Base-by-base conservation (phyloP, 2,113 vertebrate species). In the Ailuropoda melanoleuca region DNA sequence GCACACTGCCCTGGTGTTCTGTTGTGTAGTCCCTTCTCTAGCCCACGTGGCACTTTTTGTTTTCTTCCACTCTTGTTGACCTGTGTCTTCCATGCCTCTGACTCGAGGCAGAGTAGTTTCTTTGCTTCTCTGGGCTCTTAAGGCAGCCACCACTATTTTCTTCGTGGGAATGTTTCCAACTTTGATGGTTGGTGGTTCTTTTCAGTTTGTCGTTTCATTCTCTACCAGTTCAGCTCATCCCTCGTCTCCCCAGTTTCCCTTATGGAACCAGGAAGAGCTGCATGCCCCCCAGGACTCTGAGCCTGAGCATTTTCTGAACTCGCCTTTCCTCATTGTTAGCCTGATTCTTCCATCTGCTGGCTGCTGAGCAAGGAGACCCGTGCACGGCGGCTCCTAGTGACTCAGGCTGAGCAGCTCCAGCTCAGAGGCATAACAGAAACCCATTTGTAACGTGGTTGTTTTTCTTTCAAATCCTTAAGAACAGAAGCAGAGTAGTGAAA, bases 341-440 rank as follows among this genome's bases (percentile, higher is more conserved):
- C 34, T 29, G 48, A 62, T 87, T 77, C 87, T 97, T 92, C 97
- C 87, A 88, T 92, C 85, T 93, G 48, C 90, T 82, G 96, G 89
- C 86, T 83, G 83, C 87, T 70, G 88, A 93, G 92, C 78, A 58
- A 92, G 83, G 75, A 96, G 90, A 90, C 21, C 53, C 56, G 18
- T 0, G 23, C 87, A 43, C 9, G 83, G 74, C 53, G 31, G 95
- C 88, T 81, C 68, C 75, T 56, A 85, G 77, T 98, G 97, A 97
- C 90, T 98, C 97, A 97, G 87, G 81, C 93, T 87, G 93, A 94
- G 53, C 93, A 81, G 89, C 93, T 90, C 5, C 15, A 84, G 87
- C 95, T 96, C 97, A 85, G 82, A 97, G 93, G 91, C 87, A 68
- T 92, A 90, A 96, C 92, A 98, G 97, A 98, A 98, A 97, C 97